phyloP scores from a whole-genome alignment of 2,797 vertebrate species.

The Oophaga sylvatica region DNA sequence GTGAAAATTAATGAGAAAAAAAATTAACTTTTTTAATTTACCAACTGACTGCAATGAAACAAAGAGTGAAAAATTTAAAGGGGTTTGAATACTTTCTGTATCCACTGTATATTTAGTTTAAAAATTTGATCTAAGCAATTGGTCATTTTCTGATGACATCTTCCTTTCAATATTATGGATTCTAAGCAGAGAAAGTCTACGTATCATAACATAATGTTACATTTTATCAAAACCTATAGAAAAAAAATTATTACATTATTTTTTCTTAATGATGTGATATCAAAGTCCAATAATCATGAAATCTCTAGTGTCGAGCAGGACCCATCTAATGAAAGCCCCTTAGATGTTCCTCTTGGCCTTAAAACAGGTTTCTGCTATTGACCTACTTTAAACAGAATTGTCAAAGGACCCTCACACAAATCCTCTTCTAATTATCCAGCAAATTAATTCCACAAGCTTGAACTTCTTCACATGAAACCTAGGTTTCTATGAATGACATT shows the following conservation, averaged over 20 bases:
- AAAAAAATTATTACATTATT: neutral
- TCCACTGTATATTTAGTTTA: no score
- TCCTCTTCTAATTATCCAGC: slow-evolving; percentile 50
- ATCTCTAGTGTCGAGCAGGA: neutral
- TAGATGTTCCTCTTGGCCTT: slow-evolving; percentile 26
- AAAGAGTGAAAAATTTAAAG: no score
- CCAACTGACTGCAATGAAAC: no score
- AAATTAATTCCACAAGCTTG: slow-evolving; percentile 53
- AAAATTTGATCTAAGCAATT: no score
- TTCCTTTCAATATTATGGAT: neutral
- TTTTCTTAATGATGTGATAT: neutral
- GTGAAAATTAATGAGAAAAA: no score
- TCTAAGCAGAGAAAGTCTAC: neutral
- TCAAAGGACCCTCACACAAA: slow-evolving; percentile 40
- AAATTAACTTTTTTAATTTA: no score
- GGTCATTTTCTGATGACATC: no score
- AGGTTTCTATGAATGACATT: slow-evolving; percentile 31
- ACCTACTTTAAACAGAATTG: slow-evolving; percentile 45
- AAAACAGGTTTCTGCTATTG: slow-evolving; percentile 36
- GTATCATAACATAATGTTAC: neutral
- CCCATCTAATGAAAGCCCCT: slow-evolving; percentile 3
- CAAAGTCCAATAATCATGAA: neutral
- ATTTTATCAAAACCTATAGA: neutral
- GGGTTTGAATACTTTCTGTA: no score
- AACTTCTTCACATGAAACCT: slow-evolving; percentile 38